Conservation (phyloP, 2,888 invertebrate species). For the Schizotus pectinicornis region DNA sequence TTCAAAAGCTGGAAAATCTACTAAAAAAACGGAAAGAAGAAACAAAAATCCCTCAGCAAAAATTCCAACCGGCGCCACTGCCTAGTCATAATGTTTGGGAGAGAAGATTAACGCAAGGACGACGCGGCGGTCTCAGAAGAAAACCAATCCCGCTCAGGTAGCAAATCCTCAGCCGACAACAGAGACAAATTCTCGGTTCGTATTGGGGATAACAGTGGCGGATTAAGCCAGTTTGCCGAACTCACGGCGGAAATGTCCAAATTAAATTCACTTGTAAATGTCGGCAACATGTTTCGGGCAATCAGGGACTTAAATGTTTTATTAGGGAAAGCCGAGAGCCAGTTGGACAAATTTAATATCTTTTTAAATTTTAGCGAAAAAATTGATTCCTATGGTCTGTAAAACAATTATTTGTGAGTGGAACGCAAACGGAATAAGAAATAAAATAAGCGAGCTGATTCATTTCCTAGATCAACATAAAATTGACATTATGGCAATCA, state of each 20-base stretch:
- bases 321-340: neutral
- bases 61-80: neutral
- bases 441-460: neutral
- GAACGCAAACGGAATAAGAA: neutral
- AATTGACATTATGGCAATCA: neutral
- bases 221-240: neutral
- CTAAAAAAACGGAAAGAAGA: neutral
- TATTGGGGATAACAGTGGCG: neutral
- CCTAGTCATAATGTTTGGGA: neutral
- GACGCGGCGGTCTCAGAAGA: neutral
- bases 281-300: neutral
- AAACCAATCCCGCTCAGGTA: neutral
- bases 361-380: neutral
- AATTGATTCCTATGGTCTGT: neutral
- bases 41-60: neutral
- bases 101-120: neutral
- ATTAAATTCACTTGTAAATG: neutral
- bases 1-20: neutral
- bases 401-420: neutral
- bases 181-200: neutral
- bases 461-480: neutral
- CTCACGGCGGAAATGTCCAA: neutral
- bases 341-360: neutral
- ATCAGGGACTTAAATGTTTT: neutral
- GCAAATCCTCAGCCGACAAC: neutral